Evolutionary conservation across 1,140 invertebrate species (phyloP), one percentile per base, ranked within the genome.

Genomic region (Leptinotarsa defecta): DNA sequence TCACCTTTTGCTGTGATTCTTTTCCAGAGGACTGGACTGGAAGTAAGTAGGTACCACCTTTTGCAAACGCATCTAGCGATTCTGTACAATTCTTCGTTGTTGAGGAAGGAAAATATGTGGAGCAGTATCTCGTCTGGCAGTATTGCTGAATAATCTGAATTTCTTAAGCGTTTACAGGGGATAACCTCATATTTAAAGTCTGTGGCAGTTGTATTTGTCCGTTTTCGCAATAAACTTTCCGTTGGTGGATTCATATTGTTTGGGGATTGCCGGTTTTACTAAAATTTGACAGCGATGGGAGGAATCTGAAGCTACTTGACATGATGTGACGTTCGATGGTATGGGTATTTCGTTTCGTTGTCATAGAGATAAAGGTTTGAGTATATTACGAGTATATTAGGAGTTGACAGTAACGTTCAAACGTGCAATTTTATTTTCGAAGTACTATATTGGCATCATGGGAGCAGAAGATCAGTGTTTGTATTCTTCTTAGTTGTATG

Each of bases 101-200:
- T 22, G 22, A 81, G 71, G 57, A 70, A 79, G 27, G 80, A 79
- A 49, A 81, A 81, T 52, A 81, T 78, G 43, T 73, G 24, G 5
- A 81, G 68, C 15, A 80, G 22, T 20, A 81, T 67, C 70, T 81
- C 78, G 49, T 81, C 73, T 15, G 80, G 80, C 4, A 81, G 43
- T 24, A 43, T 20, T n/a, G 11, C 27, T 34, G 76, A 76, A 68
- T 75, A 57, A 52, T 78, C 75, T 1, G 68, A 20, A 24, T 65
- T 19, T 20, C 13, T 65, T 0, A 65, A 65, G 2, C 13, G 13
- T 65, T 65, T 34, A 20, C 20, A 22, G 4, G 64, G 64, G 1
- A 15, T 4, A 22, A 65, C 20, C n/a, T 34, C 20, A 2, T 34
- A 17, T 15, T 24, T 15, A 13, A 65, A 34, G 64, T 22, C 64